Percentiles rank a stretch among this genome's conserved stretches.
Evolutionary conservation across 2,113 vertebrate species (phyloP).

Genomic region (Chloebia gouldiae): DNA sequence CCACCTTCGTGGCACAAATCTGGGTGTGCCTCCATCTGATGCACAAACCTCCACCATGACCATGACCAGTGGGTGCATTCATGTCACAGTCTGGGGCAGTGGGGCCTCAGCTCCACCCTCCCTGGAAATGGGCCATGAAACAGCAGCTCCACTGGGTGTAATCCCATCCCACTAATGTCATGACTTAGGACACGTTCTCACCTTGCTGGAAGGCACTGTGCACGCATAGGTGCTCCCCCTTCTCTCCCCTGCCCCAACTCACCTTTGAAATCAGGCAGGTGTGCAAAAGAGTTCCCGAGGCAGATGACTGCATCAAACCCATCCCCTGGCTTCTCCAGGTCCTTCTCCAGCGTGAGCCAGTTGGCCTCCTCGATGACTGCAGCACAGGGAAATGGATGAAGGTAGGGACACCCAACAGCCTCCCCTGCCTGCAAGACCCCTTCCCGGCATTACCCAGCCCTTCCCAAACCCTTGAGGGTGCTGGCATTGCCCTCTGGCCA

Average conservation of each 20-base stretch:
- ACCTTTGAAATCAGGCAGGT: slow-evolving; percentile 98
- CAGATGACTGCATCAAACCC: slow-evolving; percentile 97
- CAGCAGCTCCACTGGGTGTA: background rate
- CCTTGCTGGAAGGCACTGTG: background rate
- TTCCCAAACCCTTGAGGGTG: background rate
- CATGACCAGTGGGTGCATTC: rapidly evolving
- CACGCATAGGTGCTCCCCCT: background rate
- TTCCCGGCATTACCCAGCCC: background rate
- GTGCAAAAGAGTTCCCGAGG: slow-evolving; percentile 96
- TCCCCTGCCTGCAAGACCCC: background rate
- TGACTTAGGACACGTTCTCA: background rate
- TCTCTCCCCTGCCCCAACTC: background rate
- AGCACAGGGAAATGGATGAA: background rate
- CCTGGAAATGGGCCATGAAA: rapidly evolving
- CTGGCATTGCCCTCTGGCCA: background rate
- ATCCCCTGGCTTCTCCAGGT: slow-evolving; percentile 81
- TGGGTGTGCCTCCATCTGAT: background rate
- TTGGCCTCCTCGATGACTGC: slow-evolving; percentile 97
- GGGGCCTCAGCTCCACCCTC: background rate
- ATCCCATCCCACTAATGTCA: background rate
- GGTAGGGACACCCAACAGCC: background rate
- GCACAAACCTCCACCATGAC: background rate
- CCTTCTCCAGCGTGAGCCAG: slow-evolving; percentile 88
- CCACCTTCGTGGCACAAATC: background rate
- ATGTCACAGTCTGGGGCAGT: background rate